Evolutionary conservation across 2,888 invertebrate species (phyloP), one percentile per base, ranked within the genome.

Genomic region (Trypoxylon attenuatum): DNA sequence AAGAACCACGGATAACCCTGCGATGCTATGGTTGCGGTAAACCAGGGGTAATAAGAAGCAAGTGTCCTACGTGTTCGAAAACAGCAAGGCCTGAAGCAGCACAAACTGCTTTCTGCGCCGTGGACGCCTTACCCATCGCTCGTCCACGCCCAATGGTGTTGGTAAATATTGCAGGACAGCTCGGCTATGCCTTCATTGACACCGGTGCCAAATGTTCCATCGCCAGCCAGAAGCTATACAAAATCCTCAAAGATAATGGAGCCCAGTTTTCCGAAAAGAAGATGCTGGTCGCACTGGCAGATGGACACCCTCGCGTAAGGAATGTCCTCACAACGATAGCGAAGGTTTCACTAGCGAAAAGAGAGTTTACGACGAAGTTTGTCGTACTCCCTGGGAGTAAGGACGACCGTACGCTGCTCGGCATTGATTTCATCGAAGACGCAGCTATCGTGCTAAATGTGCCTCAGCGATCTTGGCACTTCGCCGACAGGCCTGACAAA

Each of bases 1-100:
- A n/a, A n/a, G n/a, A n/a, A n/a, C n/a, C n/a, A n/a, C n/a, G n/a
- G 1, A 5, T 15, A 1, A 5, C 10, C 1, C 0, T 39, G 6
- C n/a, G n/a, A 0, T 47, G 55, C 5, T 55, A 39, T 6, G 55
- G 47, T 4, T 55, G 39, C 2, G 57, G 57, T 0, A 43, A 45
- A 3, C 25, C 42, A 0, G 33, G 57, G 0, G 22, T 16, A 5
- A 6, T 38, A n/a, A n/a, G n/a, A n/a, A n/a, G n/a, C n/a, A n/a
- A n/a, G n/a, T n/a, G n/a, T n/a, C n/a, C n/a, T n/a, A 1, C 15
- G 43, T 58, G 25, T 1, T 33, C 6, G 1, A 39, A 15, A 2
- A n/a, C 1, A 2, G 33, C n/a, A 1, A 0, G 2, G 0, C 2
- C 1, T 8, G 33, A n/a, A 1, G 1, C 5, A 1, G 1, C 1